These are phyloP conservation scores for Pangasius larnaudii DNA, from an alignment of 2,797 vertebrate species.

Conservation along the genomic window DNA sequence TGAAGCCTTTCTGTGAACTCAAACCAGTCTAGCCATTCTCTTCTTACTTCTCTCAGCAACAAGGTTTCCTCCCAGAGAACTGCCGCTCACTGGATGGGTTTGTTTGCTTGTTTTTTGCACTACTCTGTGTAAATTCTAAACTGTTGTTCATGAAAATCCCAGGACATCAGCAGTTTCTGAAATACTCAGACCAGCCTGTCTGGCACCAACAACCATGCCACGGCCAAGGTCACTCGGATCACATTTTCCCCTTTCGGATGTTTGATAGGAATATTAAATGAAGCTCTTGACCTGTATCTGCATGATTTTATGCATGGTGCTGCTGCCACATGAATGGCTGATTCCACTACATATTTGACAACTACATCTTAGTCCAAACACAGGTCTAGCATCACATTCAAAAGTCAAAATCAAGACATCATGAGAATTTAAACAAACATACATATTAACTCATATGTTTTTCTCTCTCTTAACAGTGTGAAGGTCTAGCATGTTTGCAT, in stretches of 20 bases:
- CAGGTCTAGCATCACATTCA: slow-evolving; percentile 23
- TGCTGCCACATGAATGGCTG: background rate
- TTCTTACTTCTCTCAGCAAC: background rate
- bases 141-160: background rate
- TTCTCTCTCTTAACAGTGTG: background rate
- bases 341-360: background rate
- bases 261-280: slow-evolving; percentile 5
- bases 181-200: slow-evolving; percentile 1
- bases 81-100: background rate
- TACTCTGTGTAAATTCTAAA: background rate
- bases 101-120: background rate
- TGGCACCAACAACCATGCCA: background rate
- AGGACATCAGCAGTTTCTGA: background rate
- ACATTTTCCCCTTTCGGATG: background rate
- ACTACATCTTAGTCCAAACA: slow-evolving; percentile 48
- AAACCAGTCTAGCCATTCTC: slow-evolving; percentile 16
- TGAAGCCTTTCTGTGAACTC: slow-evolving; percentile 7
- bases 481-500: background rate
- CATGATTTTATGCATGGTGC: background rate
- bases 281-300: background rate
- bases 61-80: background rate
- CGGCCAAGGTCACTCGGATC: background rate
- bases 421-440: slow-evolving; percentile 44
- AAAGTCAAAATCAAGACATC: slow-evolving; percentile 6
- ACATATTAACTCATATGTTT: background rate